Evolutionary conservation across 2,888 invertebrate species (phyloP), one percentile per base, ranked within the genome.

Genomic region (Pterostichus madidus): DNA sequence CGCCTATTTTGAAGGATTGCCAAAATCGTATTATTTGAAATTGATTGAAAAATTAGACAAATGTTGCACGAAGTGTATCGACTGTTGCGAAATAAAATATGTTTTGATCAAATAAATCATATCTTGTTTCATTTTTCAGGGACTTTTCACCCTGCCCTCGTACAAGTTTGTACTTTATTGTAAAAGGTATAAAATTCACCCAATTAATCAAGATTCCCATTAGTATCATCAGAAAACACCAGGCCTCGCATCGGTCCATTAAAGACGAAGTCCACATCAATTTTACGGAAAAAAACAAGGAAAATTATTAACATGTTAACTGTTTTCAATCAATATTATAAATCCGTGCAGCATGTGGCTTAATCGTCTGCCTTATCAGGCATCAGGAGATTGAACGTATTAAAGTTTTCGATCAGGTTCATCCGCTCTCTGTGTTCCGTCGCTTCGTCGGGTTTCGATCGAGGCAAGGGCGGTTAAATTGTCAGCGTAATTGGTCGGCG

Each of bases 221-320:
- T 71, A 71, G 44, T 39, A 71, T 39, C 10, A 44, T 44, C 68
- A 44, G 15, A 71, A 44, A 71, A 15, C 68, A 71, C 15, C 17
- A 71, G 39, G 2, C 44, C 11, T 15, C 44, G 13, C n/a, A 7
- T 8, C 68, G 17, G 17, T 71, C 68, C 68, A 71, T 71, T 71
- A 71, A 71, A 71, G 68, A 44, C 68, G 68, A 71, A 10, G 11
- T 71, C 44, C 68, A 71, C 68, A 71, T 71, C 44, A 71, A 71
- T 71, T 71, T 71, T 17, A 39, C 31, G 39, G 39, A 71, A 71
- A 71, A n/a, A 71, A 71, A 71, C 15, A 15, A 71, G 8, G 39
- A 39, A 81, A 80, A 71, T 56, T 80, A 80, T 80, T 80, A 80
- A 80, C 80, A 80, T 80, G 73, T 80, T 80, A 80, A 81, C 73